These are phyloP conservation scores for Lomographa bimaculata DNA, from an alignment of 2,888 invertebrate species.

Conservation along the genomic window DNA sequence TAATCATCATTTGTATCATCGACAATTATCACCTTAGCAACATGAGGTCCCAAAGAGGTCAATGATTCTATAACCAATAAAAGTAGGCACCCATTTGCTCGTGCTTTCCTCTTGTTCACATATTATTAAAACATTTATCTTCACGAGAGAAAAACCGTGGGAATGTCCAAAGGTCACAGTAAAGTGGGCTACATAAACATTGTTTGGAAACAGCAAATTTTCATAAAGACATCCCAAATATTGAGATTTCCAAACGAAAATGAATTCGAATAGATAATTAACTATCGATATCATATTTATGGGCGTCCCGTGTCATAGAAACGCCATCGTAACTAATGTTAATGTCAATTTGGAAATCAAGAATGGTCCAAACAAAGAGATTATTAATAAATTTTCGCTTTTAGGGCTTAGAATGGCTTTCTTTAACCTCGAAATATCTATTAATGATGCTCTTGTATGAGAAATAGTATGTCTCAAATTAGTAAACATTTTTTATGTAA, in stretches of 20 bases:
- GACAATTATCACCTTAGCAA: no score
- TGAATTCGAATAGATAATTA: conserved; percentile 43
- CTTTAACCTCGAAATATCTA: conserved; percentile 48
- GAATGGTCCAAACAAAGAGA: conserved; percentile 48
- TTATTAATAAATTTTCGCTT: conserved; percentile 46
- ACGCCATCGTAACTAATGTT: conserved; percentile 54
- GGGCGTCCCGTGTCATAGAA: conserved; percentile 39
- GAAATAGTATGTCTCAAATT: conserved; percentile 43
- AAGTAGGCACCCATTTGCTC: not conserved
- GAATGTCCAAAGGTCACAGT: conserved; percentile 19
- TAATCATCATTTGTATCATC: no score
- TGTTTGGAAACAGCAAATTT: conserved; percentile 25
- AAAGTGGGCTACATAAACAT: conserved; percentile 22
- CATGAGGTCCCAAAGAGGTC: not conserved
- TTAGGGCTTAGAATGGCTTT: conserved; percentile 48
- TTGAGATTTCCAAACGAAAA: conserved; percentile 31
- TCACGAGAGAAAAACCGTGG: conserved; percentile 16
- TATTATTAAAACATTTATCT: conserved; percentile 21
- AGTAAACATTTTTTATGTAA: no score
- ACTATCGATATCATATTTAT: conserved; percentile 42
- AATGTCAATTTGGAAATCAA: conserved; percentile 54
- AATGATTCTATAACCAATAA: not conserved
- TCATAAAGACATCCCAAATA: conserved; percentile 25
- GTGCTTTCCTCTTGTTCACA: conserved; percentile 18
- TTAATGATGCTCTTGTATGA: conserved; percentile 39